phyloP scores from a whole-genome alignment of 2,797 vertebrate genomes.

The Leuciscus waleckii region DNA sequence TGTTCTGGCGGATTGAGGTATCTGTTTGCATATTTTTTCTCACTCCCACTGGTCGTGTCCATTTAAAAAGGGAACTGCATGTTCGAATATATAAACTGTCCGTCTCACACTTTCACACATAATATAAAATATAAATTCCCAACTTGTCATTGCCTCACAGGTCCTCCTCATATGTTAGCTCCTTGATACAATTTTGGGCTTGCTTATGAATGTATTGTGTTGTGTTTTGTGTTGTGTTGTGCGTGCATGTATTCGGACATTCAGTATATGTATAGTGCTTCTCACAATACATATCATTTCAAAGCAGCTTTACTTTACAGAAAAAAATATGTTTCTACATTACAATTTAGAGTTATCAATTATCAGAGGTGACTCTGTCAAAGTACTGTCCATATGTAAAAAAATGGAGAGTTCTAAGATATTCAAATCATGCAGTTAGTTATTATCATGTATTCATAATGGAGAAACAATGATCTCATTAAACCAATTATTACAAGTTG shows the following conservation, averaged over 20 bases:
- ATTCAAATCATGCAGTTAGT: not conserved
- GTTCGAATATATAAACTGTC: slow-evolving; percentile 14
- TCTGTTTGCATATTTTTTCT: slow-evolving; percentile 51
- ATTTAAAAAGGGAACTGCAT: slow-evolving; percentile 36
- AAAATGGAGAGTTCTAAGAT: not conserved
- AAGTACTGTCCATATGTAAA: not conserved
- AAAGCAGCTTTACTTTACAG: not conserved
- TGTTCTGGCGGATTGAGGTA: slow-evolving; percentile 54
- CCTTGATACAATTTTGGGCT: not conserved
- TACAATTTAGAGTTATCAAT: not conserved
- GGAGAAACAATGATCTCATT: not conserved
- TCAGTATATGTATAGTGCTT: not conserved
- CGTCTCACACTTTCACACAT: slow-evolving; percentile 5
- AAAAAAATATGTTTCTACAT: not conserved
- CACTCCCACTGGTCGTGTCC: slow-evolving; percentile 41
- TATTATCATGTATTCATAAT: not conserved
- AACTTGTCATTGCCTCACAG: not conserved
- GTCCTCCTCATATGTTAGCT: not conserved
- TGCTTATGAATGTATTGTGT: not conserved
- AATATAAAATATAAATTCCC: slow-evolving; percentile 12
- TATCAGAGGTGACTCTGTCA: no score
- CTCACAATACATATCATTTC: not conserved
- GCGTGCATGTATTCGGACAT: not conserved
- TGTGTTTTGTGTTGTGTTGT: not conserved
- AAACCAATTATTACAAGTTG: not conserved